phyloP scores from a whole-genome alignment of 2,113 vertebrate species.

The Larimichthys polyactis region DNA sequence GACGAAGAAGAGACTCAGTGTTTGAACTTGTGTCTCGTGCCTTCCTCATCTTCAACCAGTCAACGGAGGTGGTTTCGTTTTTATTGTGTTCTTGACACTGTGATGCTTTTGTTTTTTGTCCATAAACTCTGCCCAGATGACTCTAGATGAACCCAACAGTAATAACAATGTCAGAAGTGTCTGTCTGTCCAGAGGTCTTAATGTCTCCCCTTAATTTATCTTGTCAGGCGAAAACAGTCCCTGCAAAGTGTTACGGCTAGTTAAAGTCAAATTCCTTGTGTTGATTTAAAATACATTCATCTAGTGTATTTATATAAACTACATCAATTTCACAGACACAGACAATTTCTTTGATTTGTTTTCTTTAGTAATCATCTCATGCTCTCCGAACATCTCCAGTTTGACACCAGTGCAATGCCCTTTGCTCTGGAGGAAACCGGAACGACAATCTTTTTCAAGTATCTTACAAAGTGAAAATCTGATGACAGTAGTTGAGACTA shows the following conservation, averaged over 20 bases:
- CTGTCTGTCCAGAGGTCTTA: constrained; percentile 26
- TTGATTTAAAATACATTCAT: background rate
- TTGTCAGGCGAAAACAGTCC: background rate
- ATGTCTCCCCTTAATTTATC: constrained; percentile 15
- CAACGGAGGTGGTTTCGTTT: constrained; percentile 69
- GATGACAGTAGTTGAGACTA: constrained; percentile 80
- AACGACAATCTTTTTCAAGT: constrained; percentile 68
- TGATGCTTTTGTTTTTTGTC: constrained; percentile 63
- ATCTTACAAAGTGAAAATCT: constrained; percentile 79
- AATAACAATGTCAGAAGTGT: constrained; percentile 26
- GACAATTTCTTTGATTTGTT: background rate
- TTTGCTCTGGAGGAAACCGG: constrained; percentile 60
- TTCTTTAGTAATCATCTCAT: constrained; percentile 15
- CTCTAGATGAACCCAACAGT: constrained; percentile 50
- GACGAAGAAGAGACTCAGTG: constrained; percentile 63
- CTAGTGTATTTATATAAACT: background rate
- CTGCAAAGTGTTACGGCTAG: background rate
- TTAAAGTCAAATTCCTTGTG: constrained; percentile 5
- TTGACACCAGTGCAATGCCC: constrained; percentile 48
- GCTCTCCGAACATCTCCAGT: constrained; percentile 31
- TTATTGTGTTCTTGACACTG: constrained; percentile 59
- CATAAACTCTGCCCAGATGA: constrained; percentile 63
- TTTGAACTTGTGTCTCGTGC: constrained; percentile 76
- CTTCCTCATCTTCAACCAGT: constrained; percentile 51
- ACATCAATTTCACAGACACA: background rate